Evolutionary conservation across 2,113 vertebrate species (phyloP), one percentile per base, ranked within the genome.

Genomic region (Ictalurus furcatus): DNA sequence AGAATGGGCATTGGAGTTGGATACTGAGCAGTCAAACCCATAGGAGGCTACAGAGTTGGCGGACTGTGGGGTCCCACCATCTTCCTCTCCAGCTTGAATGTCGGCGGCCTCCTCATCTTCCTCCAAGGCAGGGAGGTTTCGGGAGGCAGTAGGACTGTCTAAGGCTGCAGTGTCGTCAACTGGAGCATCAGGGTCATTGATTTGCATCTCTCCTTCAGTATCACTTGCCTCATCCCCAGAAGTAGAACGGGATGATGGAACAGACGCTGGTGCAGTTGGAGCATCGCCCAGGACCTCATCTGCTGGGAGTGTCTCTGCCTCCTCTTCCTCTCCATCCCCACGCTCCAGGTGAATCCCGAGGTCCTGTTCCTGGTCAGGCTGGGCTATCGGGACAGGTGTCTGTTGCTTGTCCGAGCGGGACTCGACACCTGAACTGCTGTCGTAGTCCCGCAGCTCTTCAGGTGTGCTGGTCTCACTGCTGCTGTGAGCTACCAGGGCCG

Each of bases 391-490:
- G 6, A 95, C 92, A 0, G 95, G 95, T 0, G 95, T 96, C 8
- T 94, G 94, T 84, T 94, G 95, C 82, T 96, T 96, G 85, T 96
- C 97, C 0, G 96, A 96, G 16, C 91, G 96, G 0, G 96, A 97
- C 91, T 97, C 96, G 3, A 97, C 96, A 3, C 96, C 97, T 0
- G 96, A 97, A 90, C 97, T 97, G 90, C 97, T 97, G 92, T 98
- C 97, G 0, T 98, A 98, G 84, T 97, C 97, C 0, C 94, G 95
- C 23, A 97, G 95, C 71, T 98, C 97, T 91, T 98, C 97, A 0
- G 97, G 97, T 0, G 97, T 98, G 93, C 97, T 98, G 0, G 97
- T 97, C 91, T 97, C 97, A 3, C 97, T 98, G 93, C 96, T 96
- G 93, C 97, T 97, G 93, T 96, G 96, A 23, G 95, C 95, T 0